Conservation (phyloP, 2,797 vertebrate species). For the Sphenopsis melanotis region DNA sequence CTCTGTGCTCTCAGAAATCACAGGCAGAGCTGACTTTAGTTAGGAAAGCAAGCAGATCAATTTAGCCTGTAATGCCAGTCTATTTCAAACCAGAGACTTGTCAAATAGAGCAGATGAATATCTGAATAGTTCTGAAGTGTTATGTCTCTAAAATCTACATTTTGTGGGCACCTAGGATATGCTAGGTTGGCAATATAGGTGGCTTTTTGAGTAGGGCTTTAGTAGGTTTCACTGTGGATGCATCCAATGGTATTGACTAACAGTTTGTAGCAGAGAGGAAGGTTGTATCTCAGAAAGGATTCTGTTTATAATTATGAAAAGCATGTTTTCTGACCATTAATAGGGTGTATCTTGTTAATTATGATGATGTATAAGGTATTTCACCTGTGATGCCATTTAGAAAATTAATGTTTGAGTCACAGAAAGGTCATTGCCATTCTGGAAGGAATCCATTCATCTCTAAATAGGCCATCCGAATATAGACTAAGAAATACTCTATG, state of each 20-base stretch:
- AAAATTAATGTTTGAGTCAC: constrained; percentile 52
- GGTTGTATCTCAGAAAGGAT: neutral
- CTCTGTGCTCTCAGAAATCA: neutral
- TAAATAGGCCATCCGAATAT: neutral
- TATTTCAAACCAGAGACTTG: neutral
- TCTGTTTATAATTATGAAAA: constrained; percentile 20
- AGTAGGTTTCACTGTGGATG: neutral
- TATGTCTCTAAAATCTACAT: neutral
- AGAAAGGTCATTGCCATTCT: constrained; percentile 45
- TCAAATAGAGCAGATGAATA: neutral
- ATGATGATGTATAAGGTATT: constrained; percentile 39
- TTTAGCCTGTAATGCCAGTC: neutral
- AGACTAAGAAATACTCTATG: constrained; percentile 33
- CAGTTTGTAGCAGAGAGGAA: neutral
- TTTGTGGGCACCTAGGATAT: neutral
- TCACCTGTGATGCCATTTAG: constrained; percentile 36
- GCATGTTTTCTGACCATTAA: neutral
- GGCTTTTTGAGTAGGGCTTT: neutral
- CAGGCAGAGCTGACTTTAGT: neutral
- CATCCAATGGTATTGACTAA: neutral
- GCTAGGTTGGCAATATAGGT: neutral
- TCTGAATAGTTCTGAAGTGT: neutral
- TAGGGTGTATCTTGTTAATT: constrained; percentile 28
- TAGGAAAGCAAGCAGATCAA: neutral
- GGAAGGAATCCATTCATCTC: constrained; percentile 35